Evolutionary conservation across 1,140 invertebrate genomes (phyloP).

Genomic region (Panagrolaimus sp.): DNA sequence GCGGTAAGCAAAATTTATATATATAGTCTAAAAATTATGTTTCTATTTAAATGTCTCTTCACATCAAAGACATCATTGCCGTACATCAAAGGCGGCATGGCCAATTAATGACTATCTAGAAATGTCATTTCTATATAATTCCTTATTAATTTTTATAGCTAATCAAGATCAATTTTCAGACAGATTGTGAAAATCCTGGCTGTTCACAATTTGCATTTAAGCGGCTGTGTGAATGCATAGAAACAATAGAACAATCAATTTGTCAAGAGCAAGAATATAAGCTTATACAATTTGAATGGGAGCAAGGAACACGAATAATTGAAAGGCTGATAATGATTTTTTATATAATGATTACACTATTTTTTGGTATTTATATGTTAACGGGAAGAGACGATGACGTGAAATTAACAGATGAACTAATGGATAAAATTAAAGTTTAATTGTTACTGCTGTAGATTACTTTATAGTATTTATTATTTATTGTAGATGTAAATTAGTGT

Average conservation of each 20-base stretch:
- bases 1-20: background rate
- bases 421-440: constrained; percentile 35
- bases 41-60: too few species aligned
- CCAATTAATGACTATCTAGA: too few species aligned
- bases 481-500: too few species aligned
- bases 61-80: too few species aligned
- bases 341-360: constrained; percentile 42
- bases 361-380: constrained; percentile 46
- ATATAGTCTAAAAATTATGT: too few species aligned
- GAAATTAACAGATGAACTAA: constrained; percentile 42
- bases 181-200: constrained; percentile 11
- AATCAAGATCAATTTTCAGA: too few species aligned
- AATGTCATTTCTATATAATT: too few species aligned
- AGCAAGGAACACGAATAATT: constrained; percentile 46
- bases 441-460: too few species aligned
- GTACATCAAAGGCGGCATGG: too few species aligned
- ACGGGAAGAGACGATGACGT: constrained; percentile 38
- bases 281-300: constrained; percentile 46
- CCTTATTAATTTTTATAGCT: too few species aligned
- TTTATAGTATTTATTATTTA: background rate
- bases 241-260: constrained; percentile 35
- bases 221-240: constrained; percentile 35
- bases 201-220: constrained; percentile 16
- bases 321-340: constrained; percentile 49
- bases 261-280: constrained; percentile 36